Evolutionary conservation across 2,888 invertebrate species (phyloP), one percentile per base, ranked within the genome.

Genomic region (Schizaphis graminum): DNA sequence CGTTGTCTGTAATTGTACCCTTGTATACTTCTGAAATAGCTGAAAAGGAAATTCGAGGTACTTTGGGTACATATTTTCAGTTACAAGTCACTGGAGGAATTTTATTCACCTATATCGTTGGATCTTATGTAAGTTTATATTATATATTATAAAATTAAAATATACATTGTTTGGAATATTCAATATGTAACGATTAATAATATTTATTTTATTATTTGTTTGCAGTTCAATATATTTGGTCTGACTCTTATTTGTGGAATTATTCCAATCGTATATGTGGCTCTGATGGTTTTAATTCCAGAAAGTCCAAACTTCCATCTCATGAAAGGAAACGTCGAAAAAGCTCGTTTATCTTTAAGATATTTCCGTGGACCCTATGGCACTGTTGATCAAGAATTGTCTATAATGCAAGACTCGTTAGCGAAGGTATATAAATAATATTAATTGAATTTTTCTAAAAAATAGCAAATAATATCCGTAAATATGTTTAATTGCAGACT

Each of bases 1-100:
- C 98, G 1, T 98, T 98, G 95, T 98, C 98, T 95, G 97, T 98
- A 41, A 97, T 98, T 0, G 98, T 97, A 0, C 98, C 99, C 0
- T 97, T 98, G 95, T 98, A 98, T 95, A 97, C 97, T 11, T 97
- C 97, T 86, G 99, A 99, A 96, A 98, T 98, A 89, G 97, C 98
- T 0, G 97, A 98, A 95, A 98, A 97, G 95, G 97, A 97, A 53
- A 97, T 98, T 95, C 97, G 99, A 94, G 99, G 99, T 1, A 97
- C 97, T 0, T 96, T 99, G 0, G 99, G 98, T 8, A 98, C 98
- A 91, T 98, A 97, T 95, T 98, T 98, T 95, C 99, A 99, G 95
- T 96, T 99, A 61, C 97, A 98, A 97, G 96, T 99, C 94, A 98
- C 98, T 0, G 96, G 97, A 28, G 99, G 99, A 95, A 98, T 99